A percentile compares a stretch with the other conserved stretches of the same genome.
These are phyloP conservation scores for Aeoliscus strigatus DNA, from an alignment of 2,797 vertebrate species.

Conservation along the genomic window DNA sequence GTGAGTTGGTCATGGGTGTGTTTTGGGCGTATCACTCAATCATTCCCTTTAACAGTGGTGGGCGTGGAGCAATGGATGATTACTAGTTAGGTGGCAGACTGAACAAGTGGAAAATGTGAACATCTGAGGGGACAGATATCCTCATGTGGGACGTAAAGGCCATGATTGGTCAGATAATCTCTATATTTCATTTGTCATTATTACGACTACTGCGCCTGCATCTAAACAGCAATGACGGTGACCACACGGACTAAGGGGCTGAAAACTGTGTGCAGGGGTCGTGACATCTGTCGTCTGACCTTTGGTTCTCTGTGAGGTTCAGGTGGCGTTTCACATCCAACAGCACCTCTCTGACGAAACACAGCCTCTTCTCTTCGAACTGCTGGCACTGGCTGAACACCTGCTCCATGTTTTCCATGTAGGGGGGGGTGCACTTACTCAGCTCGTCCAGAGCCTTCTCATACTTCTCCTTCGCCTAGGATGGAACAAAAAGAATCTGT, in stretches of 20 bases:
- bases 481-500: background rate
- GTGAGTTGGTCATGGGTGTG: too few species aligned
- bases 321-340: conserved; percentile 93
- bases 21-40: too few species aligned
- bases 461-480: conserved; percentile 91
- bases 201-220: too few species aligned
- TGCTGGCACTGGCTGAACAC: conserved; percentile 95
- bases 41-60: too few species aligned
- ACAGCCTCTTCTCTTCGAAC: conserved; percentile 92
- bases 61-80: too few species aligned
- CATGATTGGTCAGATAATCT: too few species aligned
- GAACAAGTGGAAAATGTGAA: too few species aligned
- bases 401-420: conserved; percentile 94
- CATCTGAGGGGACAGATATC: too few species aligned
- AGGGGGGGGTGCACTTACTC: conserved; percentile 86
- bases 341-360: conserved; percentile 89
- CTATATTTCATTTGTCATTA: too few species aligned
- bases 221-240: too few species aligned
- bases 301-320: conserved; percentile 91
- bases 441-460: conserved; percentile 92
- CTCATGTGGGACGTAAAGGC: accelerated
- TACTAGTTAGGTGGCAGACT: too few species aligned
- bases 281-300: conserved; percentile 64
- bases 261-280: accelerated
- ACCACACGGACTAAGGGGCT: too few species aligned